Conservation (phyloP, 1,140 invertebrate genomes). For the Galendromus occidentalis region DNA sequence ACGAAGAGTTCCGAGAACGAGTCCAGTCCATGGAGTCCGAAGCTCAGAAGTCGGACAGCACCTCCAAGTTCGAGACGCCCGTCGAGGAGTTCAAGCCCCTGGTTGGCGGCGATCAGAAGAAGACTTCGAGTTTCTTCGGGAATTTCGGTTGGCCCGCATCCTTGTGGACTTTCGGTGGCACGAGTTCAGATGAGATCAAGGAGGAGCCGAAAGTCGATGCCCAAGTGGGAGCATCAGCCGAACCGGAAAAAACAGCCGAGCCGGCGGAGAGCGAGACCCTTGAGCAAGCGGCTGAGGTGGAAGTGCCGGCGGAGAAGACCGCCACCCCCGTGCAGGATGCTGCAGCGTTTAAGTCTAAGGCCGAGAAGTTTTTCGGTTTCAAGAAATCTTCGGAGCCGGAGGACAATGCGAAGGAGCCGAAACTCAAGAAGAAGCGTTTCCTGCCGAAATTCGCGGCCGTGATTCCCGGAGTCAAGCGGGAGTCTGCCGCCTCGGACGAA, state of each 20-base stretch:
- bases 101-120: neutral
- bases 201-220: neutral
- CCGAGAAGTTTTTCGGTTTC: too few species aligned
- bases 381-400: neutral
- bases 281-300: neutral
- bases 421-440: neutral
- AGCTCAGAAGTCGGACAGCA: neutral
- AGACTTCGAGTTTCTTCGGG: neutral
- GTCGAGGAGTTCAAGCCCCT: neutral
- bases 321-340: neutral
- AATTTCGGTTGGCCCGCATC: slow-evolving; percentile 6
- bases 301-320: neutral
- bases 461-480: too few species aligned
- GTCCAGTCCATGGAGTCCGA: slow-evolving; percentile 7
- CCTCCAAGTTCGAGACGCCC: slow-evolving; percentile 5
- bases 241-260: neutral
- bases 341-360: neutral
- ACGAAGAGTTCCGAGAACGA: neutral
- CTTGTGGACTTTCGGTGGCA: neutral
- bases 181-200: neutral
- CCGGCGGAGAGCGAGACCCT: neutral
- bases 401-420: neutral
- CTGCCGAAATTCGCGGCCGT: too few species aligned
- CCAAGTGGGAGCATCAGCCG: neutral
- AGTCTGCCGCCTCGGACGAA: too few species aligned